Conservation (phyloP, 1,140 invertebrate genomes). For the Latrodectus geometricus region DNA sequence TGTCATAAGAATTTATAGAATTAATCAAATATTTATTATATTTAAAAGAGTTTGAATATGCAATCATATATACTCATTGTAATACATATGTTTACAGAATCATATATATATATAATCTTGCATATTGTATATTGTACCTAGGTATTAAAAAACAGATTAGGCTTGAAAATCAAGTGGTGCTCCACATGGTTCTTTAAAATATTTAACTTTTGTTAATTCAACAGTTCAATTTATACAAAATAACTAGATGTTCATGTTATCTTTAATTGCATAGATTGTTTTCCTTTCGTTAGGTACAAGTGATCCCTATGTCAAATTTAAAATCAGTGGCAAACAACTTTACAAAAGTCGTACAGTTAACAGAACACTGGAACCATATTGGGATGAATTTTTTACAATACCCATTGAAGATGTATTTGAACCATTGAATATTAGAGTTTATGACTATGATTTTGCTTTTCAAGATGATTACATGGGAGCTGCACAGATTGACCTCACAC, state of each 20-base stretch:
- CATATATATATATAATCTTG: too few species aligned
- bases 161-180: too few species aligned
- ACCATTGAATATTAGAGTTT: conserved; percentile 90
- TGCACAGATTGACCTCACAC: conserved; percentile 84
- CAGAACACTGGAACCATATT: conserved; percentile 89
- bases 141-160: too few species aligned
- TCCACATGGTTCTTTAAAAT: background rate
- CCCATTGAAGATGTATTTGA: conserved; percentile 94
- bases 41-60: too few species aligned
- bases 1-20: too few species aligned
- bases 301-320: conserved; percentile 99
- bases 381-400: conserved; percentile 96
- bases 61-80: too few species aligned
- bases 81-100: too few species aligned
- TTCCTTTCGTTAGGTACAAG: conserved; percentile 80
- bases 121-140: too few species aligned
- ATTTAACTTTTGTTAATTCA: conserved; percentile 1
- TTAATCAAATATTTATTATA: too few species aligned
- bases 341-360: conserved; percentile 94
- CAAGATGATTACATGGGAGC: conserved; percentile 98
- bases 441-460: conserved; percentile 97
- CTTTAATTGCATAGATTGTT: background rate
- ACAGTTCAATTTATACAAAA: background rate
- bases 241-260: background rate
- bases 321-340: conserved; percentile 85